Evolutionary conservation across 2,797 vertebrate genomes (phyloP), one percentile per base, ranked within the genome.

Genomic region (Hippopotamyrus pictus): DNA sequence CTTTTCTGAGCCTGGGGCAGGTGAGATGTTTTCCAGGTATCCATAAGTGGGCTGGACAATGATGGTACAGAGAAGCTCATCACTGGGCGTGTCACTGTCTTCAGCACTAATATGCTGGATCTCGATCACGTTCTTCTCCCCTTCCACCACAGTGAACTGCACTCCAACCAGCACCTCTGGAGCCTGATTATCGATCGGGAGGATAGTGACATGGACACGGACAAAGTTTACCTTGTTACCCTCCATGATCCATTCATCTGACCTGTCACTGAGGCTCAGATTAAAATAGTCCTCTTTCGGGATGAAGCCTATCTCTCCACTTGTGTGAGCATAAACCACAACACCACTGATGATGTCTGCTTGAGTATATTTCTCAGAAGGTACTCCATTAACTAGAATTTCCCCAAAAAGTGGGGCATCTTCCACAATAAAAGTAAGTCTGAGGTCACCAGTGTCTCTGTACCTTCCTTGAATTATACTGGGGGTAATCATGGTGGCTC

Each of bases 11-110:
- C 98, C 98, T 0, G 97, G 97, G 7, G 98, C 97, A 46, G 98
- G 98, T 88, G 98, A 98, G 87, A 99, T 97, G 91, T 99, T 99
- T 92, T 99, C 98, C 53, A 98, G 92, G 1, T 99, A 99, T 0
- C 98, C 98, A 1, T 97, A 98, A 0, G 95, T 95, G 0, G 98
- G 97, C 93, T 99, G 98, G 53, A 97, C 96, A 57, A 99, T 95
- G 92, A 99, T 97, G 0, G 97, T 99, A 91, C 98, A 99, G 73
- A 99, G 95, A 88, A 99, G 95, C 91, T 99, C 98, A 88, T 99
- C 97, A 0, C 90, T 95, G 14, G 96, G 96, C 3, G 97, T 98
- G 94, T 99, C 98, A 0, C 90, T 89, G 91, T 99, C 98, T 88
- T 96, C 93, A 14, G 96, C 97, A 14, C 94, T 97, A 62, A 99